A percentile compares a stretch with the other conserved stretches of the same genome.
These are phyloP conservation scores for Thunnus maccoyii DNA, from an alignment of 2,113 vertebrate genomes.

Conservation along the genomic window DNA sequence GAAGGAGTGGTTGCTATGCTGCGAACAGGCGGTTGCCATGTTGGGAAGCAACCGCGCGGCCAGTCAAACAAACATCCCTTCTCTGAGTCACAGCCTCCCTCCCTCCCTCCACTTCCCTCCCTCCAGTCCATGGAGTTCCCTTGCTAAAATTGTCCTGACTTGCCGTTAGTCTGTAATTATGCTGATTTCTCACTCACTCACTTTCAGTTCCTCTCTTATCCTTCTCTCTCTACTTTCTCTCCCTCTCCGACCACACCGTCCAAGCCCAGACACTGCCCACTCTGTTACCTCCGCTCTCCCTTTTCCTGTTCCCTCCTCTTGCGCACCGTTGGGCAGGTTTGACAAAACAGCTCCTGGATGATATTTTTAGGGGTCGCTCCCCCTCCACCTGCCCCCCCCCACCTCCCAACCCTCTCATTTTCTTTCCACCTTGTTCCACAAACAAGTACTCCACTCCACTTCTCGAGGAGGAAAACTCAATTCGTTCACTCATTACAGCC, in stretches of 20 bases:
- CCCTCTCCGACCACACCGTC: background rate
- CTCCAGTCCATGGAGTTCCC: slow-evolving; percentile 64
- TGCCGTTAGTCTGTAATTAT: slow-evolving; percentile 65
- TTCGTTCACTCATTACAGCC: slow-evolving; percentile 53
- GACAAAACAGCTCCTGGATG: slow-evolving; percentile 54
- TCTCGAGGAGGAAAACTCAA: slow-evolving; percentile 60
- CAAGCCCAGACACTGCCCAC: slow-evolving; percentile 45
- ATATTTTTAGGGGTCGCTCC: slow-evolving; percentile 73
- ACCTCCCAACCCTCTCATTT: slow-evolving; percentile 10
- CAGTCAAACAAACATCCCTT: slow-evolving; percentile 70
- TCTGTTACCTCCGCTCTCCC: slow-evolving; percentile 38
- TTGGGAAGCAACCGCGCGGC: slow-evolving; percentile 66
- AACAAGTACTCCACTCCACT: slow-evolving; percentile 66
- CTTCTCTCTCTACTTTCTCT: background rate
- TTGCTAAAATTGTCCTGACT: slow-evolving; percentile 56
- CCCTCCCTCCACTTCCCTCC: slow-evolving; percentile 4
- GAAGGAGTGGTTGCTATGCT: slow-evolving; percentile 62
- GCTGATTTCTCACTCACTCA: slow-evolving; percentile 42
- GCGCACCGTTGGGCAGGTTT: background rate
- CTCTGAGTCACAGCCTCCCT: slow-evolving; percentile 69
- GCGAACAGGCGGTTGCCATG: slow-evolving; percentile 73
- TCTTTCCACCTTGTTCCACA: slow-evolving; percentile 76
- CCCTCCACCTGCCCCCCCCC: background rate
- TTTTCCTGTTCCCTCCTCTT: slow-evolving; percentile 6
- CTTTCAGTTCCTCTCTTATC: slow-evolving; percentile 42